phyloP scores from a whole-genome alignment of 2,113 vertebrate species.

The Butastur rufipennis region DNA sequence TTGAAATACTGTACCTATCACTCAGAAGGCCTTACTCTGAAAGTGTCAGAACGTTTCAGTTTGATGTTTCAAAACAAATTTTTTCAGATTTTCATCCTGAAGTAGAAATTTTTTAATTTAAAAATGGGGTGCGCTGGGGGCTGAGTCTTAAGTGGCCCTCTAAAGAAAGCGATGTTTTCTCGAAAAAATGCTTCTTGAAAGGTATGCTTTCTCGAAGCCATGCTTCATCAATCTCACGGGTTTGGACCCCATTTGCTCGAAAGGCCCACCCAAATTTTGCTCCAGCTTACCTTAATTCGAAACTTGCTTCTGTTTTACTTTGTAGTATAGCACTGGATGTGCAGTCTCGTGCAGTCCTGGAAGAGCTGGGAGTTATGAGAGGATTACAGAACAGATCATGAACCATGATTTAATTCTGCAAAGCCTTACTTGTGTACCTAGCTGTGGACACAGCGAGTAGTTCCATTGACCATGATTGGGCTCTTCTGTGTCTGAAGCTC shows the following conservation, averaged over 20 bases:
- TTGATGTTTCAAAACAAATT: neutral
- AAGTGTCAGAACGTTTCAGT: neutral
- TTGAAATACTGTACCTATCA: accelerated
- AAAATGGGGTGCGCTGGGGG: accelerated
- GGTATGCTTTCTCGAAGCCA: neutral
- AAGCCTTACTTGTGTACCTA: accelerated
- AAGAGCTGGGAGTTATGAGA: neutral
- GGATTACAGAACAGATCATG: neutral
- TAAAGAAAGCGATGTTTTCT: neutral
- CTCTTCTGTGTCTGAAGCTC: neutral
- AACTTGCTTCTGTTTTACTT: neutral
- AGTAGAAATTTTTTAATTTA: neutral
- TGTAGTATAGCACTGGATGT: neutral
- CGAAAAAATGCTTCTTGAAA: too few species aligned
- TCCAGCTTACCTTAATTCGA: neutral
- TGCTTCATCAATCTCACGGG: accelerated
- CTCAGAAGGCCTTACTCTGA: neutral
- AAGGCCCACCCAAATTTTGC: neutral
- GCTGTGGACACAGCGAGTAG: neutral
- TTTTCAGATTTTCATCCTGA: neutral
- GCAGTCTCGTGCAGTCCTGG: neutral
- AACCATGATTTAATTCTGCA: neutral
- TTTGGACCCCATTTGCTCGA: neutral
- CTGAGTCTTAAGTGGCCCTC: neutral
- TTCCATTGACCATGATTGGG: neutral